Evolutionary conservation across 2,797 vertebrate species (phyloP).

Genomic region (Apodemus agrarius): DNA sequence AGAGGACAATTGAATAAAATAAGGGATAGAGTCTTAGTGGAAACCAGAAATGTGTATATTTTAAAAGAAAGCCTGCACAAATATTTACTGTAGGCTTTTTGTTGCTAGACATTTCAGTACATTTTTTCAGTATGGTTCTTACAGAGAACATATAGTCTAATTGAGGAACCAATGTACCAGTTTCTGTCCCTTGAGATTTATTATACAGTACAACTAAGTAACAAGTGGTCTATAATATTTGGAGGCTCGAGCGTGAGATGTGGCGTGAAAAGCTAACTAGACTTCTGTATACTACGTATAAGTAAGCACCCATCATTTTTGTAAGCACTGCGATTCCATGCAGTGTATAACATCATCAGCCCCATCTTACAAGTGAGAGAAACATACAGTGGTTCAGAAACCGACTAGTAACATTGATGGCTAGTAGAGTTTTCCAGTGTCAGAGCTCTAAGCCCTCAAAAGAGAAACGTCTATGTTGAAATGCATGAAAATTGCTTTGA

Average conservation of each 20-base stretch:
- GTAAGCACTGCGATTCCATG: not conserved
- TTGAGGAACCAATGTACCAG: not conserved
- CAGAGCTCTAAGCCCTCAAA: not conserved
- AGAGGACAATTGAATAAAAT: conserved; percentile 37
- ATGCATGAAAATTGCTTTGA: conserved; percentile 28
- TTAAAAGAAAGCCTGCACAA: conserved; percentile 11
- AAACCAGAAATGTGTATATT: conserved; percentile 13
- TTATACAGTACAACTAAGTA: conserved; percentile 14
- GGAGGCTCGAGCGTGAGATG: accelerated
- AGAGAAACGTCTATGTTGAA: not conserved
- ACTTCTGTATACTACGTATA: not conserved
- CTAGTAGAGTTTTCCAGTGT: not conserved
- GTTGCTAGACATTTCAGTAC: not conserved
- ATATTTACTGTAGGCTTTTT: conserved; percentile 10
- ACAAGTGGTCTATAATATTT: not conserved
- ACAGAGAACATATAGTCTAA: not conserved
- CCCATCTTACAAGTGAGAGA: not conserved
- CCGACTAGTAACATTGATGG: not conserved
- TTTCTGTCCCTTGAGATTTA: not conserved
- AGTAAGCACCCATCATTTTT: conserved; percentile 11
- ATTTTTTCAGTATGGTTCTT: not conserved
- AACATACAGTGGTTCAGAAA: not conserved
- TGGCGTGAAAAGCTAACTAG: not conserved
- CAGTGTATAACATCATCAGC: not conserved
- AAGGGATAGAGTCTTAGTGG: not conserved